Percentiles rank a stretch among this genome's conserved stretches.
phyloP scores from a whole-genome alignment of 2,888 invertebrate species.

The Kryphioiulus occultus region DNA sequence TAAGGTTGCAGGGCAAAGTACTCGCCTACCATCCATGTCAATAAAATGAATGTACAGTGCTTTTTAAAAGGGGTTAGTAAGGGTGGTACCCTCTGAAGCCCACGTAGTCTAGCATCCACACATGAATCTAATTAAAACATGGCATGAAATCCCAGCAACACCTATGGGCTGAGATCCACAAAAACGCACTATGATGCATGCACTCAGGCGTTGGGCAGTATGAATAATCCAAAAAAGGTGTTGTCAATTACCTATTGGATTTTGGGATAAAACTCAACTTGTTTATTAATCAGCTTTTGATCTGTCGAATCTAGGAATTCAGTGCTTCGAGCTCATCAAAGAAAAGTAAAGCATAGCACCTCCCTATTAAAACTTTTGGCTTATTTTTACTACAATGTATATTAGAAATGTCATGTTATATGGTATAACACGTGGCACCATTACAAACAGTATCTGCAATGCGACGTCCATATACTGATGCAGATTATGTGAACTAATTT shows the following conservation, averaged over 20 bases:
- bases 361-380: too few species aligned
- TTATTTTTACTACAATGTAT: too few species aligned
- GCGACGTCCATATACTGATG: neutral
- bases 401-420: too few species aligned
- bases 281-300: too few species aligned
- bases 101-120: neutral
- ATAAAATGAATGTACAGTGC: neutral
- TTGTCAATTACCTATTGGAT: neutral
- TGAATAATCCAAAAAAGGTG: neutral
- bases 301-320: too few species aligned
- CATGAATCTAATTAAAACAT: neutral
- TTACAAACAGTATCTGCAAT: too few species aligned
- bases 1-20: neutral
- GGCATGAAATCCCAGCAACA: neutral
- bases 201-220: neutral
- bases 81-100: neutral
- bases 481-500: neutral
- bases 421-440: too few species aligned
- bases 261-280: neutral
- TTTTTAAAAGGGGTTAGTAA: neutral
- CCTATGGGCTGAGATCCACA: neutral
- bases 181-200: neutral
- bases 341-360: too few species aligned
- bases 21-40: neutral
- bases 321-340: too few species aligned